phyloP scores from a whole-genome alignment of 1,140 invertebrate species.

The Schlechtendalia chinensis region DNA sequence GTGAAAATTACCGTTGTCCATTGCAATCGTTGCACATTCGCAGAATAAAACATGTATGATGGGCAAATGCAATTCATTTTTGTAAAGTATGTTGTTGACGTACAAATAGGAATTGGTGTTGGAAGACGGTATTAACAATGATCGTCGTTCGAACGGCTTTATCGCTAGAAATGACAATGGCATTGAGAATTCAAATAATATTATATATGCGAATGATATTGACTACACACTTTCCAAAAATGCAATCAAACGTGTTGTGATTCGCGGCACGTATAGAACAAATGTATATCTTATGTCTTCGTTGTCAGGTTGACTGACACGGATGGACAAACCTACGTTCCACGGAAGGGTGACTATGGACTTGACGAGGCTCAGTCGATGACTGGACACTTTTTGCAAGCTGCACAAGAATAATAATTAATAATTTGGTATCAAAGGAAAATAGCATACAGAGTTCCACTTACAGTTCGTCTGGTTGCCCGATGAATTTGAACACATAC shows the following conservation, averaged over 20 bases:
- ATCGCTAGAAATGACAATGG: conserved; percentile 5
- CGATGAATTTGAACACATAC: conserved; percentile 58
- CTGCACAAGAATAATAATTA: not conserved
- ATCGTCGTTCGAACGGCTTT: conserved; percentile 34
- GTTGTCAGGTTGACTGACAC: conserved; percentile 41
- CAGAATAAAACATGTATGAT: conserved; percentile 24
- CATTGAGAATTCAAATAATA: too few species aligned
- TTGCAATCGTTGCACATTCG: conserved; percentile 13
- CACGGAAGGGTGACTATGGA: conserved; percentile 22
- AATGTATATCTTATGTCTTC: conserved; percentile 37
- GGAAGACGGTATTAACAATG: conserved; percentile 2
- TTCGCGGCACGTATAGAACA: conserved; percentile 21
- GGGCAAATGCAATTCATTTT: conserved; percentile 33
- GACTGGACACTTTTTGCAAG: conserved; percentile 41
- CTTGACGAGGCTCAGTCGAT: conserved; percentile 31
- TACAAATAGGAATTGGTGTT: conserved; percentile 37
- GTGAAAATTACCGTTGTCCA: conserved; percentile 28
- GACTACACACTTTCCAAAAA: conserved; percentile 26
- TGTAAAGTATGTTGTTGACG: conserved; percentile 36
- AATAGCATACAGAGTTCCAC: not conserved
- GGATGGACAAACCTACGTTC: conserved; percentile 33
- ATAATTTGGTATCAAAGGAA: not conserved
- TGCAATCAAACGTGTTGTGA: conserved; percentile 17
- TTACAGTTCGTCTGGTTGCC: conserved; percentile 39
- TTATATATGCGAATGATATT: not conserved